A percentile compares a stretch with the other conserved stretches of the same genome.
Evolutionary conservation across 2,113 vertebrate genomes (phyloP).

Genomic region (Burhinus oedicnemus): DNA sequence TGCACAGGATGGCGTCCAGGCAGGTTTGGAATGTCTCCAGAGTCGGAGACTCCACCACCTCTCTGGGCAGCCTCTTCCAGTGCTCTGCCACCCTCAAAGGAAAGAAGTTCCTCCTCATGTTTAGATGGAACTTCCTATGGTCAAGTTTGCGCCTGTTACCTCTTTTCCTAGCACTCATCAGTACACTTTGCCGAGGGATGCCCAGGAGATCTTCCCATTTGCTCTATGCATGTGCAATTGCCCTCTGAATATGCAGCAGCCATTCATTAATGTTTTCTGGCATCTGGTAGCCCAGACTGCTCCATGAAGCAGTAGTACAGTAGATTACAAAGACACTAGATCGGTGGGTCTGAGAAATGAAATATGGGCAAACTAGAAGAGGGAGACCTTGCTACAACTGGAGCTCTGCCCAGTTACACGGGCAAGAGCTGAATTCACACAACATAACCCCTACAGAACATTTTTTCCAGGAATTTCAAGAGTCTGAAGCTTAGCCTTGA

Average conservation of each 20-base stretch:
- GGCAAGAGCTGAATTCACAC: not conserved
- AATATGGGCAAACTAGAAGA: not conserved
- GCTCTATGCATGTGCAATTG: not conserved
- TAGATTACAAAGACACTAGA: not conserved
- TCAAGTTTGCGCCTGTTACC: too few relatives aligned
- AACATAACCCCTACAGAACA: not conserved
- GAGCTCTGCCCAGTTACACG: not conserved
- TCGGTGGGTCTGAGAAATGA: not conserved
- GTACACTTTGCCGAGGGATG: not conserved
- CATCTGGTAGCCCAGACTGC: not conserved
- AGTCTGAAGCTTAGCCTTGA: not conserved
- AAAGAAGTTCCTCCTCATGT: too few relatives aligned
- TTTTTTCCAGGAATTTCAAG: not conserved
- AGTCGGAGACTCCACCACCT: too few relatives aligned
- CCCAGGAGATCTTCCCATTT: not conserved
- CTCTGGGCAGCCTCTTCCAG: too few relatives aligned
- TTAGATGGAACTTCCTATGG: too few relatives aligned
- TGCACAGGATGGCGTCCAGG: too few relatives aligned
- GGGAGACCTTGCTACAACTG: not conserved
- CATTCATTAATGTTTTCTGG: not conserved
- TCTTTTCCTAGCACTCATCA: too few relatives aligned
- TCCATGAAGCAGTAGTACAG: not conserved
- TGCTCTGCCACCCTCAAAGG: too few relatives aligned
- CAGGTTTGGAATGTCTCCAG: too few relatives aligned
- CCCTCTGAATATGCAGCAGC: not conserved